phyloP scores from a whole-genome alignment of 2,888 invertebrate genomes.

The Mycogona germanica region DNA sequence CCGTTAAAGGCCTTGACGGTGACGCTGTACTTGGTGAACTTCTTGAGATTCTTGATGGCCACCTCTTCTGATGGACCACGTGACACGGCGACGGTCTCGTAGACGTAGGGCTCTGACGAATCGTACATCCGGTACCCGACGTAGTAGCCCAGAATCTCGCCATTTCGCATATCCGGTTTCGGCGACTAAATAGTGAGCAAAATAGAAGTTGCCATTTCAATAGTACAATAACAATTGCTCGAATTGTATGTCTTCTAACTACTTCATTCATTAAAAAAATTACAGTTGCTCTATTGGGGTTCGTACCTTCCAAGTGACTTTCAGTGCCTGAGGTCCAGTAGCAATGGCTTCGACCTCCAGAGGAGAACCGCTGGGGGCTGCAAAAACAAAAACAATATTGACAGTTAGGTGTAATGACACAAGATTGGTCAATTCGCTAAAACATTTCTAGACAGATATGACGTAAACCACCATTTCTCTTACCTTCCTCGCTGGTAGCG shows the following conservation, averaged over 20 bases:
- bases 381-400: constrained; percentile 12
- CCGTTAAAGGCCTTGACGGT: constrained; percentile 35
- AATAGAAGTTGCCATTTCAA: background rate
- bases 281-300: background rate
- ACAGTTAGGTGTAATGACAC: background rate
- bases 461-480: background rate
- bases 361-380: constrained; percentile 35
- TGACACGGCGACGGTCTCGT: constrained; percentile 27
- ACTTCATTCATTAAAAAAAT: background rate
- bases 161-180: constrained; percentile 30
- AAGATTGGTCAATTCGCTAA: background rate
- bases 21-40: constrained; percentile 34
- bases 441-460: background rate
- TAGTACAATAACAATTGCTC: background rate
- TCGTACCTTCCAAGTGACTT: constrained; percentile 35
- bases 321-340: constrained; percentile 32
- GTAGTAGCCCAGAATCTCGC: constrained; percentile 34
- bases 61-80: constrained; percentile 11
- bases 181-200: constrained; percentile 29
- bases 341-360: constrained; percentile 31
- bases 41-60: constrained; percentile 30
- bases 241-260: background rate
- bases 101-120: constrained; percentile 31
- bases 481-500: constrained; percentile 33
- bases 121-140: constrained; percentile 33